phyloP scores from a whole-genome alignment of 2,797 vertebrate species.

The Craterocephalus amniculus region DNA sequence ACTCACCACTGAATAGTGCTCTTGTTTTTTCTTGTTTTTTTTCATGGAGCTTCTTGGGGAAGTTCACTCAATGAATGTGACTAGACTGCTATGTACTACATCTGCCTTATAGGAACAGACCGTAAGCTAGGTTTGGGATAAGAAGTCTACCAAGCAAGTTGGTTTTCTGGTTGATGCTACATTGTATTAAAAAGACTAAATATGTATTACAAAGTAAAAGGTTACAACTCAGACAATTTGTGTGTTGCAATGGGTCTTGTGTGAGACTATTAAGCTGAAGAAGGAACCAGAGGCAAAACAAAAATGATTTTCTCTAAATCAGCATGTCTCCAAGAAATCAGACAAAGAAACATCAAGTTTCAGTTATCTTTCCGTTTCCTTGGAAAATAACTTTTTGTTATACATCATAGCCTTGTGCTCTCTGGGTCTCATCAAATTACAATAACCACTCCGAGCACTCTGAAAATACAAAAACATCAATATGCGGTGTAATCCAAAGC shows the following conservation, averaged over 20 bases:
- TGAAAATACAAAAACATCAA: slow-evolving; percentile 77
- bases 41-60: slow-evolving; percentile 64
- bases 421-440: slow-evolving; percentile 72
- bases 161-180: slow-evolving; percentile 1
- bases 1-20: slow-evolving; percentile 78
- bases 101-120: slow-evolving; percentile 50
- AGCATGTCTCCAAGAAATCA: slow-evolving; percentile 59
- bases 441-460: slow-evolving; percentile 61
- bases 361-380: slow-evolving; percentile 61
- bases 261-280: slow-evolving; percentile 2
- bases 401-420: slow-evolving; percentile 54
- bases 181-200: background rate
- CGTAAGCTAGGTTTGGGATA: background rate
- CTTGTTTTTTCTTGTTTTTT: slow-evolving; percentile 80
- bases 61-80: slow-evolving; percentile 74
- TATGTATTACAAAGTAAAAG: background rate
- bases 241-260: background rate
- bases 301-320: slow-evolving; percentile 38
- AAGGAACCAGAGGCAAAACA: slow-evolving; percentile 2
- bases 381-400: slow-evolving; percentile 57
- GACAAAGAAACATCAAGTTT: slow-evolving; percentile 65
- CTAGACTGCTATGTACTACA: slow-evolving; percentile 73
- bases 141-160: slow-evolving; percentile 1
- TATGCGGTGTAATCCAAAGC: slow-evolving; percentile 76
- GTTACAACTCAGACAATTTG: slow-evolving; percentile 2